Evolutionary conservation across 1,140 invertebrate genomes (phyloP).

Genomic region (Drosophila erecta): DNA sequence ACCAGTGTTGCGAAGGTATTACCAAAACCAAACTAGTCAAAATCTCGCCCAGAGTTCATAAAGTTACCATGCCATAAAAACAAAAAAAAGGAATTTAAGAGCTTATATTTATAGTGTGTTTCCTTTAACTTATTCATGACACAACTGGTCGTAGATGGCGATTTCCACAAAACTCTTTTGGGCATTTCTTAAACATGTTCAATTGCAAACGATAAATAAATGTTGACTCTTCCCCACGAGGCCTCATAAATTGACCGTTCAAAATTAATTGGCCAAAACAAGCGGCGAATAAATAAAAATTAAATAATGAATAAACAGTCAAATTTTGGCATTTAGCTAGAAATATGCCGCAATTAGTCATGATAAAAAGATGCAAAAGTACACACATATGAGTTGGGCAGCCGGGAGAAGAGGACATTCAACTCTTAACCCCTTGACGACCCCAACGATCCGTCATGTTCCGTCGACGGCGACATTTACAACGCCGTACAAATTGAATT

Average conservation of each 20-base stretch:
- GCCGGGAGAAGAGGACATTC: conserved; percentile 58
- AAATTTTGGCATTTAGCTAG: conserved; percentile 76
- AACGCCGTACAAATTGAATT: conserved; percentile 74
- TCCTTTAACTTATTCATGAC: conserved; percentile 12
- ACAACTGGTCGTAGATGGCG: conserved; percentile 14
- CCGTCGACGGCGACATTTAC: conserved; percentile 65
- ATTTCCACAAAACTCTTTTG: conserved; percentile 21
- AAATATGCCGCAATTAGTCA: conserved; percentile 76
- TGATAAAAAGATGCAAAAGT: conserved; percentile 47
- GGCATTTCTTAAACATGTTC: conserved; percentile 21
- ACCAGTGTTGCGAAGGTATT: too few relatives aligned
- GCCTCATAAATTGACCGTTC: conserved; percentile 59
- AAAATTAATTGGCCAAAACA: conserved; percentile 65
- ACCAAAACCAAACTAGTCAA: too few relatives aligned
- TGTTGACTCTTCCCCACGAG: conserved; percentile 15
- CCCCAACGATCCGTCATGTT: conserved; percentile 75
- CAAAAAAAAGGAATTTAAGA: too few relatives aligned
- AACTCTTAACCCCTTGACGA: conserved; percentile 68
- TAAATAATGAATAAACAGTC: conserved; percentile 60
- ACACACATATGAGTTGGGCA: conserved; percentile 3
- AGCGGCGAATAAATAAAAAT: conserved; percentile 35
- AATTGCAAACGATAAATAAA: conserved; percentile 36
- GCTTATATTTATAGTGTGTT: too few relatives aligned
- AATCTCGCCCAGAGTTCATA: too few relatives aligned
- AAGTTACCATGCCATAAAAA: too few relatives aligned